Evolutionary conservation across 2,113 vertebrate species (phyloP), one percentile per base, ranked within the genome.

Genomic region (Oreochromis aureus): DNA sequence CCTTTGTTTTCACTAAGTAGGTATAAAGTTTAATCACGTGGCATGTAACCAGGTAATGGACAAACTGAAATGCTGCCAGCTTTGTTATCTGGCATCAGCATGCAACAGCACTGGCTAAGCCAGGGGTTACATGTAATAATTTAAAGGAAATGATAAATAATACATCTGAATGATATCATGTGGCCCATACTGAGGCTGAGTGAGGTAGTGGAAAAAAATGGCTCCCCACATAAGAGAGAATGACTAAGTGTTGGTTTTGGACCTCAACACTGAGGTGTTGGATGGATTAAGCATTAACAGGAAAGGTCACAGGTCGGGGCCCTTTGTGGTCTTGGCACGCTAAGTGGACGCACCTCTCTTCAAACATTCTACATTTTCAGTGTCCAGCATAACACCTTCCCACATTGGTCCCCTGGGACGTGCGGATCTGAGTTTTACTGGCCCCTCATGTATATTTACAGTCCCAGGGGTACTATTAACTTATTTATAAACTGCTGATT

Each of bases 251-350:
- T 78, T 78, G 3, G 16, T 82, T 80, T 15, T 30, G 27, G 69
- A 32, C 46, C 27, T 34, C 0, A 36, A 24, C n/a, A 22, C 18
- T 63, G 48, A 81, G 81, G 76, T 53, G 51, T 19, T 46, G 59
- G 44, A 89, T 5, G 76, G 79, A 89, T 93, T 93, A 91, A 91
- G 86, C 80, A 89, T 95, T 92, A 95, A 93, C 92, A 66, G 61
- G 34, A 59, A 41, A 69, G 92, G 92, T 94, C 86, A 87, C 18
- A 55, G 92, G 93, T 93, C 27, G 9, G 69, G 56, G 81, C 86
- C 46, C 87, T 87, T 84, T 86, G 87, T 54, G 71, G 91, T 83
- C 41, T 80, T 27, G 83, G 83, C 90, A 84, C 30, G 76, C 46
- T 24, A 71, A 69, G 34, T 76, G 55, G 58, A 84, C 15, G 30